Conservation (phyloP, 2,888 invertebrate species). For the Dryocosmus kuriphilus region DNA sequence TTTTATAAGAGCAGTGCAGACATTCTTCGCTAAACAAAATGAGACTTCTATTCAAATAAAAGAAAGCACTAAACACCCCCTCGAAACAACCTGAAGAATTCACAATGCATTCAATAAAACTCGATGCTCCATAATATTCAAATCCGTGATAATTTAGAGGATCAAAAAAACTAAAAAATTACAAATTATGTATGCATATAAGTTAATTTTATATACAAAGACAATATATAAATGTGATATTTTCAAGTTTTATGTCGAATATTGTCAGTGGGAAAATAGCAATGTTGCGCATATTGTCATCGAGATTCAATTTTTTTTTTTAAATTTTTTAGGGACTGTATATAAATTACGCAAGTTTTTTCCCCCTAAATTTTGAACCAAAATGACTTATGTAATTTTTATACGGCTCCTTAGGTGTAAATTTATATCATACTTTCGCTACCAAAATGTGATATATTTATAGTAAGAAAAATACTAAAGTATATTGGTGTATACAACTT, state of each 20-base stretch:
- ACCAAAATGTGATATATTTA: neutral
- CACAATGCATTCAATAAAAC: neutral
- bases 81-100: neutral
- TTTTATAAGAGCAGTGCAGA: slow-evolving; percentile 65
- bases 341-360: too few relatives aligned
- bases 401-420: too few relatives aligned
- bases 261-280: neutral
- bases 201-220: too few relatives aligned
- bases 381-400: too few relatives aligned
- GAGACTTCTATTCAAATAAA: neutral
- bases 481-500: neutral
- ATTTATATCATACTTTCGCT: neutral
- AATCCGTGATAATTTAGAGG: too few relatives aligned
- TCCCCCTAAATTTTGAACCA: too few relatives aligned
- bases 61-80: neutral
- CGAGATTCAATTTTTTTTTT: too few relatives aligned
- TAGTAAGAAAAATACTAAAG: neutral
- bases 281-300: too few relatives aligned
- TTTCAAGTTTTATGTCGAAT: neutral
- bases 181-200: too few relatives aligned
- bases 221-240: neutral
- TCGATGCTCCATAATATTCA: neutral
- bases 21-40: slow-evolving; percentile 58
- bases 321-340: too few relatives aligned
- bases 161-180: too few relatives aligned